These are phyloP conservation scores for Anastrepha ludens DNA, from an alignment of 1,140 invertebrate genomes.

Conservation along the genomic window DNA sequence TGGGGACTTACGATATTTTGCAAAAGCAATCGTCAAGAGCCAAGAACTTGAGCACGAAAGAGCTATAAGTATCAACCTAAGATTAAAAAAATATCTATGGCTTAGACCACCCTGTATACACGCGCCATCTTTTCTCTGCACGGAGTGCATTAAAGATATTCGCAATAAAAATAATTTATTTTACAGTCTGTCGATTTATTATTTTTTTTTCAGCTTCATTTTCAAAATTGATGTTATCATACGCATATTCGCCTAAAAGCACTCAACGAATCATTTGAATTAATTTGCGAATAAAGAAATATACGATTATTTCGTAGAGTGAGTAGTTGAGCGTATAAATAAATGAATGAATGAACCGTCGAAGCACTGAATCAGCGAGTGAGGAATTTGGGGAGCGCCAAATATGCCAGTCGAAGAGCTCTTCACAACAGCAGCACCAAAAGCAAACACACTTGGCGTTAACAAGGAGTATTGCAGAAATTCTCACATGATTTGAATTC, in stretches of 20 bases:
- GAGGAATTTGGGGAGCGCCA: neutral
- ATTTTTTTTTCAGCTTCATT: neutral
- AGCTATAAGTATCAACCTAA: too few species aligned
- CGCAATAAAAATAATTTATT: constrained; percentile 32
- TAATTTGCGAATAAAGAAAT: neutral
- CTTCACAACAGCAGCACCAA: neutral
- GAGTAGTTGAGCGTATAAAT: neutral
- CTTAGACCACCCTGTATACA: too few species aligned
- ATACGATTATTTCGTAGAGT: neutral
- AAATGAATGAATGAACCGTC: constrained; percentile 5
- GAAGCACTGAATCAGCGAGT: neutral
- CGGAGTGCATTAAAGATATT: neutral
- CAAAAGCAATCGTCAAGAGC: too few species aligned
- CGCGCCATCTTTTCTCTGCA: neutral
- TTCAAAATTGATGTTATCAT: constrained; percentile 11
- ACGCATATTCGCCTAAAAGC: constrained; percentile 37
- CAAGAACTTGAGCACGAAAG: too few species aligned
- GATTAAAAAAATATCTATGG: too few species aligned
- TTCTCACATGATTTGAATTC: constrained; percentile 49
- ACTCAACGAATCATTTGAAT: neutral
- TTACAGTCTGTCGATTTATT: constrained; percentile 39
- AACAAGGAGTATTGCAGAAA: constrained; percentile 10
- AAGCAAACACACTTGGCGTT: neutral
- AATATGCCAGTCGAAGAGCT: neutral
- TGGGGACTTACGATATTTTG: too few species aligned